These are phyloP conservation scores for Agrenia bidenticulata DNA, from an alignment of 2,888 invertebrate species.

Conservation along the genomic window DNA sequence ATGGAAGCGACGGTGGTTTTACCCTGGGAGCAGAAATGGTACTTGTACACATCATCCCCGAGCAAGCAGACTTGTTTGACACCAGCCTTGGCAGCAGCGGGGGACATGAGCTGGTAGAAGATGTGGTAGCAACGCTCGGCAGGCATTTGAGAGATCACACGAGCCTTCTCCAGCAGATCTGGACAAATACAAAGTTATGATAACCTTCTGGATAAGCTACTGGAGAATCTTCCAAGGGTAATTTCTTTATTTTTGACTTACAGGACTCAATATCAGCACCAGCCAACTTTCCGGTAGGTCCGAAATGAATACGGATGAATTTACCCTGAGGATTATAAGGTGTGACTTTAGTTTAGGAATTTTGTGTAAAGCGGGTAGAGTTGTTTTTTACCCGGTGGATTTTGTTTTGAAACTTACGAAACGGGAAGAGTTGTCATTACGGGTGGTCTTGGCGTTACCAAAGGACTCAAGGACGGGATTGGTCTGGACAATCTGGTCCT, in stretches of 20 bases:
- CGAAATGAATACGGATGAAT: slow-evolving; percentile 99
- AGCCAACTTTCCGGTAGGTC: slow-evolving; percentile 97
- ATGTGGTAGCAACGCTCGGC: slow-evolving; percentile 72
- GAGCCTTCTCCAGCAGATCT: slow-evolving; percentile 99
- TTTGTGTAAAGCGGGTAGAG: not conserved
- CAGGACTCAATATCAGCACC: slow-evolving; percentile 99
- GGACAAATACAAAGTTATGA: slow-evolving; percentile 47
- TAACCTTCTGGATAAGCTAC: not conserved
- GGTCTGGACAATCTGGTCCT: slow-evolving; percentile 99
- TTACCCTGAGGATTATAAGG: slow-evolving; percentile 73
- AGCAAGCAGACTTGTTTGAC: slow-evolving; percentile 53
- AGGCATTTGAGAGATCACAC: slow-evolving; percentile 98
- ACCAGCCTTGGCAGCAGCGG: slow-evolving; percentile 42
- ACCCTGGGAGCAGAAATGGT: slow-evolving; percentile 94
- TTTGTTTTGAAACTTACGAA: not conserved
- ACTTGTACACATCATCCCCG: slow-evolving; percentile 81
- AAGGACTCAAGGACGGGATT: slow-evolving; percentile 99
- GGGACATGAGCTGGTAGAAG: slow-evolving; percentile 60
- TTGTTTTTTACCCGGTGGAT: not conserved
- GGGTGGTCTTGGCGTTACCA: slow-evolving; percentile 99
- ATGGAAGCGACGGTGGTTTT: slow-evolving; percentile 58
- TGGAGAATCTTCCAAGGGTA: not conserved
- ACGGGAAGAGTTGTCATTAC: slow-evolving; percentile 99
- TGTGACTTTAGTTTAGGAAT: not conserved
- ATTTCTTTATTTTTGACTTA: slow-evolving; percentile 64